Base-by-base conservation (phyloP, 1,140 invertebrate genomes). In the Leptinotarsa defecta region DNA sequence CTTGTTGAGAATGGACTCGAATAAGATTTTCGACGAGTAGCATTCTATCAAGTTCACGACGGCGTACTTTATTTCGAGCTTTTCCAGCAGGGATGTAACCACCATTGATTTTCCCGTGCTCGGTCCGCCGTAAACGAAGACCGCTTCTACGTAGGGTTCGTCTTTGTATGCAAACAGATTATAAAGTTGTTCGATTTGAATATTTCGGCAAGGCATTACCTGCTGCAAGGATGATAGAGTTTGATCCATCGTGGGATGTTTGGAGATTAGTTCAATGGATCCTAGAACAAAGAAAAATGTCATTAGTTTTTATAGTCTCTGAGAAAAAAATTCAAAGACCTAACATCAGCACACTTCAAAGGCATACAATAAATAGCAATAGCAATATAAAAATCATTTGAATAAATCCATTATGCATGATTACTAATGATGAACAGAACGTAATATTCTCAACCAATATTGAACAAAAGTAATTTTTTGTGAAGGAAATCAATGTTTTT, bases 41-140 rank as follows among this genome's bases (percentile, higher is more conserved):
- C 93, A 94, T 83, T 96, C 95, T 6, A 95, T 88, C 83, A 94
- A 94, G 84, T 96, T 94, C n/a, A 96, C 85, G 65, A 90, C 84
- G 24, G 91, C 90, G 80, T 89, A 86, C 82, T 90, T 91, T 62
- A 92, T 90, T 11, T 88, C 80, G 52, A 92, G 86, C 77, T 88
- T 84, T 20, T 88, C 80, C 1, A 95, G 81, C 15, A 94, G 82
- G 19, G 86, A 86, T 63, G 86, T 86, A 3, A 94, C 82, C 62
- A 95, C 87, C 1, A 91, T 84, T 27, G 91, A 91, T 87, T 97
- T 97, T 22, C 95, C 95, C 15, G 93, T 93, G 5, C 92, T 91
- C 77, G 93, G 90, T 81, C 92, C 91, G 52, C 95, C 95, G 83
- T 92, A 91, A 48, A 95, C 77, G 86, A 94, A 95, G 75, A 96